Evolutionary conservation across 2,113 vertebrate species (phyloP), one percentile per base, ranked within the genome.

Genomic region (Leptodactylus fuscus): DNA sequence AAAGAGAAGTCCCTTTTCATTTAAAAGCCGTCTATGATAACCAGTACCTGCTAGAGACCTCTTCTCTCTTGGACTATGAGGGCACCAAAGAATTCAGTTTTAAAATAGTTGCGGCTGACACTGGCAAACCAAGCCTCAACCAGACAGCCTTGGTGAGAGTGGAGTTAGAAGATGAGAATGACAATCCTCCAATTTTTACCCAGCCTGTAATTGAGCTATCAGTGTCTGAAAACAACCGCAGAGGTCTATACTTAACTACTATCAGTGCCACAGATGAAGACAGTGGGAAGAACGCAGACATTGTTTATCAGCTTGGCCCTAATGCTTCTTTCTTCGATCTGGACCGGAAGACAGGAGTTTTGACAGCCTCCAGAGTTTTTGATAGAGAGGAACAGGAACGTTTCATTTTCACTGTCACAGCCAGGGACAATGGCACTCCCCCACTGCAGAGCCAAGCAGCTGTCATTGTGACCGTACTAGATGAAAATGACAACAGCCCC

Each of bases 71-170:
- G 81, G 98, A 99, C 95, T 99, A 98, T 15, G 98, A 99, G 89
- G 97, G 97, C 91, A 99, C 96, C 91, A 99, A 98, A 95, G 97
- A 99, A 92, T 99, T 98, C 93, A 98, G 96, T 94, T 99, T 99
- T 94, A 99, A 98, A 93, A 99, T 99, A 27, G 96, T 99, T 38
- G 98, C 98, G 51, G 98, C 98, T 22, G 98, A 99, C 92, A 98
- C 97, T 22, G 98, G 98, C 55, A 99, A 99, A 82, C 97, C 97
- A 34, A 99, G 97, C 89, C 93, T 99, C 91, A 99, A 99, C 92
- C 98, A 99, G 93, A 99, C 97, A 22, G 97, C 98, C 70, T 92
- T 99, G 88, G 98, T 99, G 75, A 95, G 96, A 93, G 97, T 99
- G 92, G 96, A 96, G 90, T 91, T 99, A 88, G 97, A 99, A 92